Conservation (phyloP, 2,113 vertebrate species). For the Oophaga pumilio region DNA sequence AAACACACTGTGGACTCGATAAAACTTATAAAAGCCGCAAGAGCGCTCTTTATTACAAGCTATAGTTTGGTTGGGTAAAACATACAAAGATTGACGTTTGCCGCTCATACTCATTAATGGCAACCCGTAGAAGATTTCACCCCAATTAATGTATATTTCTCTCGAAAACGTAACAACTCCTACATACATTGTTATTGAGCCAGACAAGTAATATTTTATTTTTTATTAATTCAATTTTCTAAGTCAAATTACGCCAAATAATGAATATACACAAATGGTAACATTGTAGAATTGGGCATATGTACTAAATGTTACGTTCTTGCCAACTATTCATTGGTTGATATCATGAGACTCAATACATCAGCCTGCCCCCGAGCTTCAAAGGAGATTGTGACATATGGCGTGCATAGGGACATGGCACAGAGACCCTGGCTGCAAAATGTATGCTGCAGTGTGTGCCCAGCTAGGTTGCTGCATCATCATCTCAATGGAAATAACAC, state of each 20-base stretch:
- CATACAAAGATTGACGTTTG: not conserved
- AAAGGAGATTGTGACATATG: too few species aligned
- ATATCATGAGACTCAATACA: not conserved
- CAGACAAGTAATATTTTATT: not conserved
- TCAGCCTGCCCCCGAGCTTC: too few species aligned
- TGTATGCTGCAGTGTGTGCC: too few species aligned
- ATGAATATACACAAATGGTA: not conserved
- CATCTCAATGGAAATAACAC: too few species aligned
- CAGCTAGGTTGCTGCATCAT: too few species aligned
- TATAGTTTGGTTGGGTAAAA: conserved; percentile 2
- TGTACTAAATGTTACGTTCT: not conserved
- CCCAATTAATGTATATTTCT: not conserved
- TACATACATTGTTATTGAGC: not conserved
- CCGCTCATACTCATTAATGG: conserved; percentile 1
- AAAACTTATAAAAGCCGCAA: not conserved
- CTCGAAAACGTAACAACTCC: not conserved
- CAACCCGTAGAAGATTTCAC: not conserved
- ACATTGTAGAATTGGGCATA: not conserved
- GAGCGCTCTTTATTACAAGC: conserved; percentile 16
- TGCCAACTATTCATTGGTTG: not conserved
- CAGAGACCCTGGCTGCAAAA: too few species aligned
- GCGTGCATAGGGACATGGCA: too few species aligned
- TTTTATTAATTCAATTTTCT: not conserved
- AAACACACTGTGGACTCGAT: not conserved
- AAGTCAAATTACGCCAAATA: not conserved